Evolutionary conservation across 2,113 vertebrate species (phyloP).

Genomic region (Motacilla tschutschensis): DNA sequence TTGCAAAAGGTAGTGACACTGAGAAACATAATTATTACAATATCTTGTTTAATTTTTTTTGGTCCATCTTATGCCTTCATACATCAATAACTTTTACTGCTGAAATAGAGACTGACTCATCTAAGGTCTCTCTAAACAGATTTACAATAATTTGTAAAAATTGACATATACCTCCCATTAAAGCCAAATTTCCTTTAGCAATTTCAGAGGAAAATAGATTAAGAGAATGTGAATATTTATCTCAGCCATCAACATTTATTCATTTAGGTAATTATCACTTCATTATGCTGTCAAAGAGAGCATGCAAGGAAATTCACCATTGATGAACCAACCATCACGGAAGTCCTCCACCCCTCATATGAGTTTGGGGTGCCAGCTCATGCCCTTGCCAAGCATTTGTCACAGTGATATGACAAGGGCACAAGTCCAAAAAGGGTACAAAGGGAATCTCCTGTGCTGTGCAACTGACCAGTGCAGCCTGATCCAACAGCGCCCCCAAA

Average conservation of each 20-base stretch:
- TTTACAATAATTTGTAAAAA: constrained; percentile 70
- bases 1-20: constrained; percentile 76
- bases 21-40: constrained; percentile 71
- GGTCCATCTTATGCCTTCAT: constrained; percentile 60
- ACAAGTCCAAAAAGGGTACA: constrained; percentile 18
- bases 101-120: constrained; percentile 48
- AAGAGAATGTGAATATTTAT: constrained; percentile 75
- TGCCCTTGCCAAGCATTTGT: constrained; percentile 41
- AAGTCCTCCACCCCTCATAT: constrained; percentile 31
- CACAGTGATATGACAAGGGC: constrained; percentile 49
- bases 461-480: background rate
- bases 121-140: constrained; percentile 64
- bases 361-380: constrained; percentile 30
- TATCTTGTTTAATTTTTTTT: constrained; percentile 28
- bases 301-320: constrained; percentile 36
- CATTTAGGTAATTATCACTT: constrained; percentile 82
- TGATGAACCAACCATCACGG: constrained; percentile 41
- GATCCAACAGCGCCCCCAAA: constrained; percentile 79
- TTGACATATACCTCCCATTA: constrained; percentile 73
- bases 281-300: constrained; percentile 72
- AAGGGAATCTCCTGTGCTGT: background rate
- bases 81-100: constrained; percentile 65
- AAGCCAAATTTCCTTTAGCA: constrained; percentile 80
- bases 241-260: constrained; percentile 79
- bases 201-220: constrained; percentile 76